Conservation (phyloP, 2,797 vertebrate species). For the Zenarchopterus dispar region DNA sequence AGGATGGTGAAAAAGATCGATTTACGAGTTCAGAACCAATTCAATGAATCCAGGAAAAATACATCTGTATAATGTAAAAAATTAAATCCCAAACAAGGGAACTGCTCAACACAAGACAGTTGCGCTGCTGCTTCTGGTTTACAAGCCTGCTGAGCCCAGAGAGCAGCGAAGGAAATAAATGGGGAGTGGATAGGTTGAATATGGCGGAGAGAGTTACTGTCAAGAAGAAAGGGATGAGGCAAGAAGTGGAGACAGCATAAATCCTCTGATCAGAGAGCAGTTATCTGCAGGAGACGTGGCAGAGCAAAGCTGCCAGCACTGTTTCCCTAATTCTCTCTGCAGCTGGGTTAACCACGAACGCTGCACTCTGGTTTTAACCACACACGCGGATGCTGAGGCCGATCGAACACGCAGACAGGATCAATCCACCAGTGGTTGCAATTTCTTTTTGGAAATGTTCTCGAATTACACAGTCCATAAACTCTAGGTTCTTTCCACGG, state of each 20-base stretch:
- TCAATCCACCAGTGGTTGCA: not conserved
- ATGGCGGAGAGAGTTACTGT: constrained; percentile 16
- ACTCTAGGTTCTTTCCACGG: constrained; percentile 51
- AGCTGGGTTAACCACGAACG: constrained; percentile 13
- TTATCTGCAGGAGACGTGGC: constrained; percentile 33
- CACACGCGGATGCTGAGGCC: constrained; percentile 4
- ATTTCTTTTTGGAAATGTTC: not conserved
- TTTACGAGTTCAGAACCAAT: not conserved
- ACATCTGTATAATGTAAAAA: too few relatives aligned
- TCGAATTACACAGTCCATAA: not conserved
- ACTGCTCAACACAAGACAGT: not conserved
- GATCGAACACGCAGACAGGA: not conserved
- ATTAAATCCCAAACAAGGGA: not conserved
- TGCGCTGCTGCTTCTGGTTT: constrained; percentile 17
- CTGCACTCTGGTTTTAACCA: constrained; percentile 19
- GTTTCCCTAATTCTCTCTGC: constrained; percentile 7
- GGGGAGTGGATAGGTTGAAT: constrained; percentile 11
- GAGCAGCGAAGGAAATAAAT: constrained; percentile 30
- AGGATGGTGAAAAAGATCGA: not conserved
- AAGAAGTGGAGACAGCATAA: constrained; percentile 42
- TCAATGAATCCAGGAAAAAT: too few relatives aligned
- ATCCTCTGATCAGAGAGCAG: constrained; percentile 50
- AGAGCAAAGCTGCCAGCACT: constrained; percentile 23
- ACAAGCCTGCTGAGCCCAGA: constrained; percentile 16
- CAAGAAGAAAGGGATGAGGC: constrained; percentile 29